A percentile compares a stretch with the other conserved stretches of the same genome.
These are phyloP conservation scores for Poicephalus meyeri DNA, from an alignment of 2,113 vertebrate species.

Conservation along the genomic window DNA sequence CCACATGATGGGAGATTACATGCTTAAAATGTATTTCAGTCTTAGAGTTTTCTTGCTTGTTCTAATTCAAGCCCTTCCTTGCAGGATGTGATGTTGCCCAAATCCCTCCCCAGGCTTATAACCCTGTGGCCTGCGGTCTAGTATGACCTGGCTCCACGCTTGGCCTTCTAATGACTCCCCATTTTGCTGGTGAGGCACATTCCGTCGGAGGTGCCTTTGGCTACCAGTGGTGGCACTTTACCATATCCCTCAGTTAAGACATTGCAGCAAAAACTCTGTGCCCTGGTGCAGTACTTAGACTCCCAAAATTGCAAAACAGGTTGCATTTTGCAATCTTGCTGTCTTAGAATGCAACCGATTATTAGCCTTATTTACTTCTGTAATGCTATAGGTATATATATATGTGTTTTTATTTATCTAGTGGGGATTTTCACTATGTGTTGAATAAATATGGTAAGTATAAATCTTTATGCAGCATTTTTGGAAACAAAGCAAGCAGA, in stretches of 20 bases:
- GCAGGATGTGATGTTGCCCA: not conserved
- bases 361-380: not conserved
- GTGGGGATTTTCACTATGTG: not conserved
- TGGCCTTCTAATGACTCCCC: not conserved
- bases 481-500: not conserved
- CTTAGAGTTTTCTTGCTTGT: conserved; percentile 27
- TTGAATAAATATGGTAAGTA: not conserved
- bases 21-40: conserved; percentile 49
- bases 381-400: not conserved
- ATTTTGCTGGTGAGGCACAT: not conserved
- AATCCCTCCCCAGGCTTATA: not conserved
- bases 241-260: not conserved
- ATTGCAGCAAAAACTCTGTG: not conserved
- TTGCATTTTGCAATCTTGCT: not conserved
- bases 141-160: not conserved
- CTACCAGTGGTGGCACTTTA: not conserved
- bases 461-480: not conserved
- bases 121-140: not conserved
- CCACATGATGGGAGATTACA: conserved; percentile 55
- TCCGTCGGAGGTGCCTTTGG: not conserved
- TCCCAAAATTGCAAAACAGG: not conserved
- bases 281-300: not conserved
- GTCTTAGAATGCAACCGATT: not conserved
- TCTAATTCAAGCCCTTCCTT: conserved; percentile 3
- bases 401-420: not conserved